phyloP scores from a whole-genome alignment of 2,888 invertebrate genomes.

The Sminthurides aquaticus region DNA sequence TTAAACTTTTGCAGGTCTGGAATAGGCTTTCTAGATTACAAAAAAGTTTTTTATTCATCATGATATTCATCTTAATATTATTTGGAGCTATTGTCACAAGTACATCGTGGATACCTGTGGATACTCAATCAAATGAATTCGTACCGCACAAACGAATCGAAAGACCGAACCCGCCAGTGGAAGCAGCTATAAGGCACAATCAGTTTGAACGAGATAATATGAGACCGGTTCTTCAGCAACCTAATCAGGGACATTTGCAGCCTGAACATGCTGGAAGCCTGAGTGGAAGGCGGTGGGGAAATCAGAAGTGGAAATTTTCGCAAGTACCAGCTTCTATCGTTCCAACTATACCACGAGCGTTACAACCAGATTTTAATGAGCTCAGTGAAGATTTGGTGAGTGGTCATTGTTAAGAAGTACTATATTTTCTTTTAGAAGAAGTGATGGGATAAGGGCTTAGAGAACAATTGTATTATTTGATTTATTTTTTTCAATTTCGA shows the following conservation, averaged over 20 bases:
- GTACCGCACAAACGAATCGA: background rate
- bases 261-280: background rate
- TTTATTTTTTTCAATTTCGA: too few species aligned
- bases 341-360: conserved; percentile 26
- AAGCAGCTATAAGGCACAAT: background rate
- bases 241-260: background rate
- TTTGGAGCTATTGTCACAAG: conserved; percentile 18
- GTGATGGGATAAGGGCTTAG: too few species aligned
- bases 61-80: conserved; percentile 45
- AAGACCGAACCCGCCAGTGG: background rate
- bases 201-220: background rate
- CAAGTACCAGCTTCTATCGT: conserved; percentile 7
- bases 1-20: conserved; percentile 62
- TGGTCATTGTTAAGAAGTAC: too few species aligned
- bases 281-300: background rate
- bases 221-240: background rate
- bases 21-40: conserved; percentile 77
- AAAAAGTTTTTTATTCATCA: conserved; percentile 64
- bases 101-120: conserved; percentile 21
- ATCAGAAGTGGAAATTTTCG: conserved; percentile 4
- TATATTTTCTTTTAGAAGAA: too few species aligned
- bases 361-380: conserved; percentile 28
- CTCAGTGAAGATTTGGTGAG: conserved; percentile 17
- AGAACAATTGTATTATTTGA: too few species aligned
- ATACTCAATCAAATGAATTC: conserved; percentile 5